phyloP scores from a whole-genome alignment of 2,888 invertebrate species.

The Calliopum simillimum region DNA sequence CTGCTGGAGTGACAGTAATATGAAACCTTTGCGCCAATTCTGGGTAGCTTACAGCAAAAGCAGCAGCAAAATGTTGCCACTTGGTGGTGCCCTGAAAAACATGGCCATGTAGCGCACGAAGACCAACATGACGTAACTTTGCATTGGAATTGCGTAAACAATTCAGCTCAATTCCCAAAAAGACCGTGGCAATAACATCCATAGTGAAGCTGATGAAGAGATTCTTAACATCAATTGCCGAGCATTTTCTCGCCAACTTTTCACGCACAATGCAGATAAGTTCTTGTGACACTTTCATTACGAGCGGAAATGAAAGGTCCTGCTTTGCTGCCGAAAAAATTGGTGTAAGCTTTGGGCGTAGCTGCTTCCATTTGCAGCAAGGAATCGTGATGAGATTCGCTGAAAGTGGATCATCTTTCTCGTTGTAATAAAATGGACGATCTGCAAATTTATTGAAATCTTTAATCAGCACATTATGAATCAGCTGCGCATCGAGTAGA shows the following conservation, averaged over 20 bases:
- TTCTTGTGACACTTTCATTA: constrained; percentile 56
- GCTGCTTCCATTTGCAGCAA: constrained; percentile 65
- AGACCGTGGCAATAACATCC: constrained; percentile 69
- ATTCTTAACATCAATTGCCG: constrained; percentile 64
- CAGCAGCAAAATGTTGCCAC: constrained; percentile 28
- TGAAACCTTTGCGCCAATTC: constrained; percentile 37
- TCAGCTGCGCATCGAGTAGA: constrained; percentile 52
- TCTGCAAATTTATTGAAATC: constrained; percentile 63
- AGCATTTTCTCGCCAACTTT: neutral
- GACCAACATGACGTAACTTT: constrained; percentile 54
- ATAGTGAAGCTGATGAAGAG: constrained; percentile 67
- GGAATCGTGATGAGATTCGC: constrained; percentile 61
- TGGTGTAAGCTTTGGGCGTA: constrained; percentile 67
- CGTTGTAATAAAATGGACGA: constrained; percentile 58
- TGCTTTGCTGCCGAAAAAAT: constrained; percentile 66
- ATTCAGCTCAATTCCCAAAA: constrained; percentile 68
- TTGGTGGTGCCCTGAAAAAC: constrained; percentile 24
- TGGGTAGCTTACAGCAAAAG: constrained; percentile 34
- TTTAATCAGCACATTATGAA: constrained; percentile 55
- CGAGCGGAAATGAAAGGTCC: constrained; percentile 65
- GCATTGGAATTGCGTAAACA: constrained; percentile 63
- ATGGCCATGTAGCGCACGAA: constrained; percentile 31
- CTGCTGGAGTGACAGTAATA: constrained; percentile 36
- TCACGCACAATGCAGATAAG: constrained; percentile 53
- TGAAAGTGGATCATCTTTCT: constrained; percentile 62